Conservation (phyloP, 2,797 vertebrate genomes). For the Arctocebus calabarensis region DNA sequence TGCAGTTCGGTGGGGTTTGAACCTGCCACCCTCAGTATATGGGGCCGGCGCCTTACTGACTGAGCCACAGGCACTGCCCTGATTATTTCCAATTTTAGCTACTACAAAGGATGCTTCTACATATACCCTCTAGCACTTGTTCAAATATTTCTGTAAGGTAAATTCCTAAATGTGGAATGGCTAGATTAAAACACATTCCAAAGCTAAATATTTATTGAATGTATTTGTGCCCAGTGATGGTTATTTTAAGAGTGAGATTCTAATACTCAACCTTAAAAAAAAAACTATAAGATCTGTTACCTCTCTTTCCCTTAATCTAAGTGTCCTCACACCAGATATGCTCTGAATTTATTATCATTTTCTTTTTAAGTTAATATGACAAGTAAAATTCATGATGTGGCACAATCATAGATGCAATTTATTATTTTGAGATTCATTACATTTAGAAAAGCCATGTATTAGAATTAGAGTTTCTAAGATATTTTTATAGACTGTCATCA, state of each 20-base stretch:
- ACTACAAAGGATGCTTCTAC: neutral
- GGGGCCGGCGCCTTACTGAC: too few relatives aligned
- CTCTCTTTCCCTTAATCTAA: neutral
- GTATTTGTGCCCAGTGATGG: neutral
- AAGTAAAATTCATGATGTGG: neutral
- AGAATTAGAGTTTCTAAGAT: neutral
- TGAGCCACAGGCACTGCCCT: too few relatives aligned
- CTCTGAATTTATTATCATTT: constrained; percentile 21
- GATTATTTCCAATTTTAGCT: neutral
- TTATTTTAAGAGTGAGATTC: neutral
- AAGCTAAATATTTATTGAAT: neutral
- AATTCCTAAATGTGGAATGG: neutral
- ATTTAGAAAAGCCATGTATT: neutral
- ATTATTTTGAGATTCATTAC: neutral
- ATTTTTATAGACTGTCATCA: neutral
- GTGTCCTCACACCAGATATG: neutral
- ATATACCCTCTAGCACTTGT: neutral
- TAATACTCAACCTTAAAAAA: neutral
- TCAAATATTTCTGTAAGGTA: neutral
- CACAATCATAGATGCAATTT: neutral
- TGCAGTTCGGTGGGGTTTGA: too few relatives aligned
- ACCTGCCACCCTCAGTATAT: too few relatives aligned
- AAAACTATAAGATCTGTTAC: neutral
- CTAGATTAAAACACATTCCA: constrained; percentile 41
- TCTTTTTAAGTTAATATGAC: neutral